Percentiles rank a stretch among this genome's conserved stretches.
Evolutionary conservation across 2,888 invertebrate genomes (phyloP).

Genomic region (Lithophane leautieri): DNA sequence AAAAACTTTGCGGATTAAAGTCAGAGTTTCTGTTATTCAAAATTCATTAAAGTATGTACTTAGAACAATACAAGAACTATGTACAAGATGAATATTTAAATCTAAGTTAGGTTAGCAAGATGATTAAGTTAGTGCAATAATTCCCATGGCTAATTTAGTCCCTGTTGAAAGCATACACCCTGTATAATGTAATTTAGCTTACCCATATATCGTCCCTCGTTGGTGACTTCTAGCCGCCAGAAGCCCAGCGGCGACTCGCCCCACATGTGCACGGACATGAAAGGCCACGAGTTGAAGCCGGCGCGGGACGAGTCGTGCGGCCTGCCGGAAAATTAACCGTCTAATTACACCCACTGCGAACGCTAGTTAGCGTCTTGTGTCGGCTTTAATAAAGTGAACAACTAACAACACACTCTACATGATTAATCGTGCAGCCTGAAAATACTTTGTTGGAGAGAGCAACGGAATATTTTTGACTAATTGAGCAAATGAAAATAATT

Average conservation of each 20-base stretch:
- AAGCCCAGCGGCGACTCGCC: conserved; percentile 98
- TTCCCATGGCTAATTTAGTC: not conserved
- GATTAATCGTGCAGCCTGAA: conserved; percentile 47
- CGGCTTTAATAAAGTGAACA: conserved; percentile 59
- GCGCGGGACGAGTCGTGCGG: conserved; percentile 96
- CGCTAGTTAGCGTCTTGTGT: conserved; percentile 68
- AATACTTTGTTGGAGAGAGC: not conserved
- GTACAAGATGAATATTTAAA: conserved; percentile 24
- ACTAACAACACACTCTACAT: conserved; percentile 50
- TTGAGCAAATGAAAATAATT: conserved; percentile 15
- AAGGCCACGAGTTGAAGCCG: conserved; percentile 99
- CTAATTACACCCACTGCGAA: conserved; percentile 71
- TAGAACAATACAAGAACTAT: too few relatives aligned
- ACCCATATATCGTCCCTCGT: conserved; percentile 97
- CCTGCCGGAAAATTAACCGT: conserved; percentile 84
- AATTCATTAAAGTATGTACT: conserved; percentile 33
- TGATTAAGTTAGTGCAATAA: not conserved
- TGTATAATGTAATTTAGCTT: conserved; percentile 73
- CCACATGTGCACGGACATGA: conserved; percentile 99
- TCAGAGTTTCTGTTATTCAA: conserved; percentile 51
- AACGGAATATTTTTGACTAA: conserved; percentile 7
- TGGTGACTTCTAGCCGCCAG: conserved; percentile 99
- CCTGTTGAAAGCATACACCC: conserved; percentile 5
- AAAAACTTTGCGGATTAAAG: conserved; percentile 61
- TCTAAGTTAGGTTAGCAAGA: conserved; percentile 13